Base-by-base conservation (phyloP, 2,888 invertebrate species). In the Pyrochroa serraticornis region DNA sequence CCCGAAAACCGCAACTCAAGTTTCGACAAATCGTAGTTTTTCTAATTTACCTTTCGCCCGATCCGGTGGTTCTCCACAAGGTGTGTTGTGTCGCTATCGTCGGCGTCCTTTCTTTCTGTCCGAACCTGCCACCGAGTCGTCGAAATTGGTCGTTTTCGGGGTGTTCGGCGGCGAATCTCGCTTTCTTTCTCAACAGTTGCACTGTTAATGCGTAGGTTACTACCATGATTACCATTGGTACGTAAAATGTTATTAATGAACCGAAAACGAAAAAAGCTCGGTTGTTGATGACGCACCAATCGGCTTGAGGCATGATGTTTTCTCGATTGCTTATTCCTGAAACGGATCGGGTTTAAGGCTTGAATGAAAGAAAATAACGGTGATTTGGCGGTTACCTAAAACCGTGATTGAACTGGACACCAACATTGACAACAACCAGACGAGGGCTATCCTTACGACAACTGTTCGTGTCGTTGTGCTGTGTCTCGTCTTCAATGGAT, bases 141-240 rank as follows among this genome's bases (percentile, higher is more conserved):
- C 86, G 79, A 67, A 85, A 83, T 58, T 84, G 79, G 71, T 85
- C 85, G 58, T 84, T 82, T 71, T 86, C 86, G 9, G 85, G 83
- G 73, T 86, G 84, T 46, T 85, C 85, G 36, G 84, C 89, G 0
- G 88, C 89, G 68, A 91, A 84, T 62, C 87, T 82, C 0, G 92
- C 92, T 72, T 92, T 91, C 62, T 90, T 85, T 69, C 92, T 87
- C 67, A 97, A 82, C 66, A 97, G 82, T 66, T 92, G 90, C 30
- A 96, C 93, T 0, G 97, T 97, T 58, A 95, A 82, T 0, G 92
- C 89, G 75, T 95, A 97, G 1, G 95, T 93, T 54, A 93, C 87
- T 60, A 95, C 91, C 97, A 97, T 97, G 69, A 93, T 92, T 66
- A 94, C 82, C 89, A 97, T 93, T 3, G 97, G 97, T 65, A 97